Evolutionary conservation across 2,888 invertebrate genomes (phyloP), one percentile per base, ranked within the genome.

Genomic region (Dynastes tityus): DNA sequence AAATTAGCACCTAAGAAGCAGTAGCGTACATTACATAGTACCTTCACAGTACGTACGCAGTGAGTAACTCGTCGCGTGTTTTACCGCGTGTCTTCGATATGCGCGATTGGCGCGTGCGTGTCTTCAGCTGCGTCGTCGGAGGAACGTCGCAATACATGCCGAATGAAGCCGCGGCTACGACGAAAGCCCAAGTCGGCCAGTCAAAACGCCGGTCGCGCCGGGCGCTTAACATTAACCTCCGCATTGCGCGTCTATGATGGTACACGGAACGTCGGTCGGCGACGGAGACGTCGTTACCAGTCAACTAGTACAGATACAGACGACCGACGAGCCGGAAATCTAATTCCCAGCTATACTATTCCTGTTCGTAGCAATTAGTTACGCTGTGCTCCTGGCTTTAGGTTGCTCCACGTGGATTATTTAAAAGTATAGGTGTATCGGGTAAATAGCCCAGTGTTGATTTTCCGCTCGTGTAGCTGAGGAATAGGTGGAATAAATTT

Each of bases 91-190:
- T 70, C 63, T 76, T 37, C 37, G 51, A 49, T 40, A 65, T 68
- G 55, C 63, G 73, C 71, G 73, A 73, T 51, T 27, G 65, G 78
- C 78, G 78, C 78, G 61, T 78, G 78, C 78, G 78, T 73, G 64
- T 68, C 45, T 49, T 64, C 55, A 58, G 55, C 68, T 22, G 55
- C 78, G 68, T 32, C 49, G 45, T 45, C 45, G 45, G 45, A 45
- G 6, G 45, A 45, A 45, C 45, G 45, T 45, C 45, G 45, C 45
- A 45, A 45, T 8, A 45, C 68, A 22, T 22, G 51, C 27, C 45
- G 61, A 40, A 55, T 53, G n/a, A 49, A 16, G 16, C 49, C 55
- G 55, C 55, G 78, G 45, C 70, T 68, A n/a, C 77, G 61, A 16
- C 53, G 29, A 55, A 29, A n/a, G 22, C 40, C n/a, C 55, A 40